Evolutionary conservation across 2,113 vertebrate species (phyloP), one percentile per base, ranked within the genome.

Genomic region (Erythrocercus mccallii): DNA sequence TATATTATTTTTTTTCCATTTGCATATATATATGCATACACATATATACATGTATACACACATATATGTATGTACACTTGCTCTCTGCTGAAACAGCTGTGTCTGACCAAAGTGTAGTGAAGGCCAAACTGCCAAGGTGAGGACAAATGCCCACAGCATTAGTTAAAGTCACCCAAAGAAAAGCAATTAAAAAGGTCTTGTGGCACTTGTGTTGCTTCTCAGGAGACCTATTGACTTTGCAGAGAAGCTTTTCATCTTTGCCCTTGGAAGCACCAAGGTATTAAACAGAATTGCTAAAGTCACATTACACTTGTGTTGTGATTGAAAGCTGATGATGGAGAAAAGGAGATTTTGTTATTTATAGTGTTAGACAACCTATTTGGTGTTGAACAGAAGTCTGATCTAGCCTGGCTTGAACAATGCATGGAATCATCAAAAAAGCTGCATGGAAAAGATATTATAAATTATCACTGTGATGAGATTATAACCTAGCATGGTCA

Each of bases 171-270:
- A 92, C 53, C 35, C 71, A 81, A 81, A 90, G 68, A 80, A 95
- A 95, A 81, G 65, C 86, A 92, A 94, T 95, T 94, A 85, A 65
- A 86, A 91, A 88, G 78, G 71, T 91, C 92, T 94, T 81, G 47
- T 94, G 69, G 57, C 48, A 87, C 87, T 92, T 62, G 60, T 33
- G 9, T 81, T 91, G 86, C 51, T 86, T 91, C 88, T 92, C 70
- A 45, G 37, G 90, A 88, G 92, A 86, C 76, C 66, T 60, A 86
- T 12, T 88, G 93, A 81, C 73, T 93, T 90, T 87, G 79, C 58
- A 77, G 62, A 35, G 77, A 69, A 73, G 40, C 35, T 83, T 68
- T 94, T 69, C 35, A 28, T 71, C 92, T 58, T 69, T 71, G 54
- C 58, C 61, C 70, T 9, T 28, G 65, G 62, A 73, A 79, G 64